phyloP scores from a whole-genome alignment of 2,797 vertebrate genomes.

The Notolepis coatsorum region DNA sequence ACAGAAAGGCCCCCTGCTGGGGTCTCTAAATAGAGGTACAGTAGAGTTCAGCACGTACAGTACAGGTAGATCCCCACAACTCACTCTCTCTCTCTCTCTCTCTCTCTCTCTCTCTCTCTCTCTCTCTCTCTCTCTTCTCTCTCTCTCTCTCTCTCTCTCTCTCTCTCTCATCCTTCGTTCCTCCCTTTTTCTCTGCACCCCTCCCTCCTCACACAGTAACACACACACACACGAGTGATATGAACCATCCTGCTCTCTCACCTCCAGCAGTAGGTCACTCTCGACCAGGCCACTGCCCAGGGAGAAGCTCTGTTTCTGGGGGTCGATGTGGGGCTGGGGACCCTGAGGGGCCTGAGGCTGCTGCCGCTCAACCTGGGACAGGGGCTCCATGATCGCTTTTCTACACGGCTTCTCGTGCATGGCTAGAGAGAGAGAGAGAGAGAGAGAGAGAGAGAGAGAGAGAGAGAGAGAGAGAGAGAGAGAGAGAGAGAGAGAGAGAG shows the following conservation, averaged over 20 bases:
- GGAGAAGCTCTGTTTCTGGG: constrained; percentile 59
- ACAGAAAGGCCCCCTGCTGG: no score
- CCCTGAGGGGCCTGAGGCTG: background rate
- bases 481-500: constrained; percentile 2
- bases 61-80: no score
- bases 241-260: constrained; percentile 64
- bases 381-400: constrained; percentile 45
- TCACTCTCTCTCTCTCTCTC: no score
- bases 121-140: no score
- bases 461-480: background rate
- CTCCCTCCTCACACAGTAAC: background rate
- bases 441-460: background rate
- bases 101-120: no score
- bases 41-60: no score
- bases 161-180: no score
- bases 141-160: constrained; percentile 11
- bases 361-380: constrained; percentile 8
- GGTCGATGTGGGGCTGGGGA: constrained; percentile 36
- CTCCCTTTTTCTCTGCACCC: no score
- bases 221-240: no score
- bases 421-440: constrained; percentile 64
- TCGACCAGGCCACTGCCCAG: constrained; percentile 74
- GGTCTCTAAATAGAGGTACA: no score
- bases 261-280: constrained; percentile 86
- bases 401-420: constrained; percentile 81